Evolutionary conservation across 2,113 vertebrate genomes (phyloP).

Genomic region (Cebidichthys violaceus): DNA sequence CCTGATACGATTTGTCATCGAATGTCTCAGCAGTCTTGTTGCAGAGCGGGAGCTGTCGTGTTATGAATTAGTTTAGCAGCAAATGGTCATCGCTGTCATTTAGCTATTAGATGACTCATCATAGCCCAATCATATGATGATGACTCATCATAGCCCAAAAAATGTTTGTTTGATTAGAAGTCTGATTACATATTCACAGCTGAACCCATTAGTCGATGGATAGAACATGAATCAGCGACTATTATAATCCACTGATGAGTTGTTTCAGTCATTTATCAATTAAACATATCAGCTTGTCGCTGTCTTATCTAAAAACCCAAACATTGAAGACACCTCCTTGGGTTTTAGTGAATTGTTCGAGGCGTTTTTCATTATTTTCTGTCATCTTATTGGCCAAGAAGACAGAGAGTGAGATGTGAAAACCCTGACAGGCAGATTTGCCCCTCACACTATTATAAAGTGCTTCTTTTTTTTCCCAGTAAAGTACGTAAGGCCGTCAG

Average conservation of each 20-base stretch:
- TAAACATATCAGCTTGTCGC: background rate
- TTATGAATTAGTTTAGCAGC: background rate
- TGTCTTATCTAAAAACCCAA: background rate
- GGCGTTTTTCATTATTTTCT: background rate
- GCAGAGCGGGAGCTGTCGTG: background rate
- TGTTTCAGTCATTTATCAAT: background rate
- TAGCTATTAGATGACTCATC: background rate
- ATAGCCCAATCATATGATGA: background rate
- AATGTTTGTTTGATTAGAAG: background rate
- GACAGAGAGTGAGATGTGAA: background rate
- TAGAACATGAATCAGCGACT: background rate
- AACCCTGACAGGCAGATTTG: background rate
- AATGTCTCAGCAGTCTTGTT: background rate
- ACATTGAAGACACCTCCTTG: background rate
- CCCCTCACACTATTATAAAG: constrained; percentile 4
- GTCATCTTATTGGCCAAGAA: background rate
- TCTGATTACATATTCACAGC: background rate
- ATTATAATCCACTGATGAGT: background rate
- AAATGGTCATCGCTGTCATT: background rate
- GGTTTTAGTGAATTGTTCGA: background rate
- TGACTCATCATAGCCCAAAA: background rate
- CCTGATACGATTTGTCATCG: background rate
- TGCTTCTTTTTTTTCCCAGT: constrained; percentile 14
- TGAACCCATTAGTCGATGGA: background rate
- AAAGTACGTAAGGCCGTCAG: constrained; percentile 36